Percentiles rank a stretch among this genome's conserved stretches.
Evolutionary conservation across 2,888 invertebrate genomes (phyloP).

Genomic region (Anthophora plumipes): DNA sequence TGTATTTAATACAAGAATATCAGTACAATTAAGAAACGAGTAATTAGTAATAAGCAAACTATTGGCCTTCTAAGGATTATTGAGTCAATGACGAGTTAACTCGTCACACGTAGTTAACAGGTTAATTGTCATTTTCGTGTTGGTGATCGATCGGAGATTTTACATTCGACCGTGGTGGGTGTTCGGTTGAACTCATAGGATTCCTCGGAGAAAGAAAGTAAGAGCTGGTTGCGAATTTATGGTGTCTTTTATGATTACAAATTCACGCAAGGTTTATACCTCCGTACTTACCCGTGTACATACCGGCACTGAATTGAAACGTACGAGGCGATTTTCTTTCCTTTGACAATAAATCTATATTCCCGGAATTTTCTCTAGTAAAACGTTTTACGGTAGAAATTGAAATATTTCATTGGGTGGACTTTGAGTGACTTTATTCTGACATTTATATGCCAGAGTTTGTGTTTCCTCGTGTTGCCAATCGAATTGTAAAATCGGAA

Average conservation of each 20-base stretch:
- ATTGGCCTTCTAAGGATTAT: too few species aligned
- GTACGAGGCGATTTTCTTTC: neutral
- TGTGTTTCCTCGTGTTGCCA: neutral
- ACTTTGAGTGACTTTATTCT: neutral
- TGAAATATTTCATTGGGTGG: neutral
- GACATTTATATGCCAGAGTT: neutral
- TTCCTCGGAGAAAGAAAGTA: conserved; percentile 17
- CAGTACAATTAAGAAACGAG: too few species aligned
- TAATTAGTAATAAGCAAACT: too few species aligned
- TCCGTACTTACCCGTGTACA: conserved; percentile 14
- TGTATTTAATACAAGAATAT: too few species aligned
- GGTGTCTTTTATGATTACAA: conserved; percentile 31
- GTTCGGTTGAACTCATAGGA: neutral
- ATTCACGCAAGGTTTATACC: conserved; percentile 23
- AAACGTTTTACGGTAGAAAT: conserved; percentile 3
- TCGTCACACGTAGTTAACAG: neutral
- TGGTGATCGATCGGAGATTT: neutral
- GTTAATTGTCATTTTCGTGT: conserved; percentile 1
- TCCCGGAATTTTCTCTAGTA: conserved; percentile 2
- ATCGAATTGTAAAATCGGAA: neutral
- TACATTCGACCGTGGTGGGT: neutral
- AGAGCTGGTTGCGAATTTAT: conserved; percentile 20
- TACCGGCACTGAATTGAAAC: conserved; percentile 7
- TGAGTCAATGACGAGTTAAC: too few species aligned
- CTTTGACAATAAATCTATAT: conserved; percentile 19